A percentile compares a stretch with the other conserved stretches of the same genome.
Conservation (phyloP, 2,797 vertebrate genomes). For the Saxicola maurus region DNA sequence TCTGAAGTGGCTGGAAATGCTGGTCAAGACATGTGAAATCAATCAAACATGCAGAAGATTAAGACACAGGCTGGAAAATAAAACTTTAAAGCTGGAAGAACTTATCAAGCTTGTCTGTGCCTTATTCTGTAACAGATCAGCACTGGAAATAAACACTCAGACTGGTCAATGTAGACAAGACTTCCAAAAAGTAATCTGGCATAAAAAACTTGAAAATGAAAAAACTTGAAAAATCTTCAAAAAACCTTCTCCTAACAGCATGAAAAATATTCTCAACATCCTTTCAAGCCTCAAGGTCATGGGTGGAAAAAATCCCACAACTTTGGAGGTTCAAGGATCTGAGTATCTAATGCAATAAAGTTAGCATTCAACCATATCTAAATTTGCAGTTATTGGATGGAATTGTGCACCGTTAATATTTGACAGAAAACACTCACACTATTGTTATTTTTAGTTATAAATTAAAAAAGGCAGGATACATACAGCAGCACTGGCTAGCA, state of each 20-base stretch:
- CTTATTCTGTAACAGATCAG: not conserved
- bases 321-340: not conserved
- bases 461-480: not conserved
- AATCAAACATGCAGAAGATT: not conserved
- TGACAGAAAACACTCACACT: not conserved
- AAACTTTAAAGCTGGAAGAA: not conserved
- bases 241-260: not conserved
- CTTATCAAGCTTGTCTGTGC: not conserved
- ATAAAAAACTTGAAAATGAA: not conserved
- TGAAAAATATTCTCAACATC: not conserved
- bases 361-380: not conserved
- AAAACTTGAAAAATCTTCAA: not conserved
- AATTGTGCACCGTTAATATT: not conserved
- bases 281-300: not conserved
- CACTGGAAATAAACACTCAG: not conserved
- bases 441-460: not conserved
- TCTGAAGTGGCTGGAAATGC: not conserved
- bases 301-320: not conserved
- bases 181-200: not conserved
- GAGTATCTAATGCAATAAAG: not conserved
- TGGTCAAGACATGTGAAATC: not conserved
- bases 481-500: not conserved
- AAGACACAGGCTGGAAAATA: not conserved
- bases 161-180: not conserved
- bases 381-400: not conserved